Evolutionary conservation across 2,797 vertebrate species (phyloP).

Genomic region (Artibeus jamaicensis): DNA sequence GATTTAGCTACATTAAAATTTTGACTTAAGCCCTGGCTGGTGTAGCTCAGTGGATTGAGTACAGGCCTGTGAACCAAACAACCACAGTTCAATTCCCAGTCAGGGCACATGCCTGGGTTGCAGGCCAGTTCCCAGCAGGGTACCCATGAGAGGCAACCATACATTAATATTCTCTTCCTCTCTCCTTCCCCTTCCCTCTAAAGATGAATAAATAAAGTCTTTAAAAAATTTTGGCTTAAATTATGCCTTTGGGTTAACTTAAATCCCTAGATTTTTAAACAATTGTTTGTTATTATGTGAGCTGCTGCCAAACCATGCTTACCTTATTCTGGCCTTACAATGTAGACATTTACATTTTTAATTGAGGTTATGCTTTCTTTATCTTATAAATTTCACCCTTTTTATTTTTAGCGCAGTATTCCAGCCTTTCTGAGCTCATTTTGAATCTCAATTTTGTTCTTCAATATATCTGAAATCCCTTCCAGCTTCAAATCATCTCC

Average conservation of each 20-base stretch:
- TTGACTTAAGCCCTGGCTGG: too few species aligned
- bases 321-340: background rate
- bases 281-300: background rate
- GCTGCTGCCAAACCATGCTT: background rate
- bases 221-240: background rate
- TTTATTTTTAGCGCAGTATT: slow-evolving; percentile 39
- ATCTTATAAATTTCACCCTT: slow-evolving; percentile 38
- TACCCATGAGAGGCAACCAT: too few species aligned
- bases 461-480: slow-evolving; percentile 37
- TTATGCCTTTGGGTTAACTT: background rate
- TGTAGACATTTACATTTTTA: background rate
- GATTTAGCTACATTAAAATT: background rate
- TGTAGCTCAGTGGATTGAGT: too few species aligned
- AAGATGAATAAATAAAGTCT: too few species aligned
- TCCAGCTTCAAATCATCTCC: slow-evolving; percentile 34
- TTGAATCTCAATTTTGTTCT: slow-evolving; percentile 57
- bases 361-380: background rate
- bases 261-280: background rate
- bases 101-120: too few species aligned
- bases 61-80: too few species aligned
- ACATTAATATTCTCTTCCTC: too few species aligned
- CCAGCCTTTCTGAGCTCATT: slow-evolving; percentile 37
- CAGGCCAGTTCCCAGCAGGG: too few species aligned
- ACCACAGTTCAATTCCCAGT: too few species aligned
- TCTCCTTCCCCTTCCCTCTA: too few species aligned